Evolutionary conservation across 2,888 invertebrate genomes (phyloP).

Genomic region (Pemphredon lugubris): DNA sequence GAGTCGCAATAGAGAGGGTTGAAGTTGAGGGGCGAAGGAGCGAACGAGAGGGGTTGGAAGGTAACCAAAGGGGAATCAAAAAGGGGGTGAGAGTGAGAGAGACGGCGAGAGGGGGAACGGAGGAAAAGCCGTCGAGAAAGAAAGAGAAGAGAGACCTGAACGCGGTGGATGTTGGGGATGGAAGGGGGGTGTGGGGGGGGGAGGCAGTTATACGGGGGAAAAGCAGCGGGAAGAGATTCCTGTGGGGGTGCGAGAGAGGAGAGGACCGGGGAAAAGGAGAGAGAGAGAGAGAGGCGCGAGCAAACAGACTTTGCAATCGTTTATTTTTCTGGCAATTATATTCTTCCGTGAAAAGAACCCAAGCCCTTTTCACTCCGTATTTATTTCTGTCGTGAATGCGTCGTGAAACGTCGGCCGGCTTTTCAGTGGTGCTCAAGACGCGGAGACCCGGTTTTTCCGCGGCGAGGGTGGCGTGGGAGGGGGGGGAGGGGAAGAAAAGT

Average conservation of each 20-base stretch:
- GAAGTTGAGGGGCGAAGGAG: background rate
- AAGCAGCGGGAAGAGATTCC: conserved; percentile 29
- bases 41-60: conserved; percentile 30
- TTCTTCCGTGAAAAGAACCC: conserved; percentile 76
- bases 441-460: background rate
- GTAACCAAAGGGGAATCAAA: conserved; percentile 28
- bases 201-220: conserved; percentile 38
- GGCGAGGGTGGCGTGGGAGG: background rate
- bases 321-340: conserved; percentile 81
- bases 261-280: conserved; percentile 11
- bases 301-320: conserved; percentile 77
- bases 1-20: conserved; percentile 51
- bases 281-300: conserved; percentile 63
- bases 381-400: conserved; percentile 75
- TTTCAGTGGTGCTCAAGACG: conserved; percentile 60
- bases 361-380: conserved; percentile 75
- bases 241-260: conserved; percentile 13
- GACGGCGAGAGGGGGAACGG: conserved; percentile 22
- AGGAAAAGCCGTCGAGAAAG: conserved; percentile 22
- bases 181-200: conserved; percentile 24
- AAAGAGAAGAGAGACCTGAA: conserved; percentile 23
- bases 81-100: conserved; percentile 31
- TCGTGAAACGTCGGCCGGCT: conserved; percentile 66
- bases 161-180: conserved; percentile 22
- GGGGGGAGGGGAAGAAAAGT: no score